These are phyloP conservation scores for Emydoidea blandingii DNA, from an alignment of 2,797 vertebrate genomes.

Conservation along the genomic window DNA sequence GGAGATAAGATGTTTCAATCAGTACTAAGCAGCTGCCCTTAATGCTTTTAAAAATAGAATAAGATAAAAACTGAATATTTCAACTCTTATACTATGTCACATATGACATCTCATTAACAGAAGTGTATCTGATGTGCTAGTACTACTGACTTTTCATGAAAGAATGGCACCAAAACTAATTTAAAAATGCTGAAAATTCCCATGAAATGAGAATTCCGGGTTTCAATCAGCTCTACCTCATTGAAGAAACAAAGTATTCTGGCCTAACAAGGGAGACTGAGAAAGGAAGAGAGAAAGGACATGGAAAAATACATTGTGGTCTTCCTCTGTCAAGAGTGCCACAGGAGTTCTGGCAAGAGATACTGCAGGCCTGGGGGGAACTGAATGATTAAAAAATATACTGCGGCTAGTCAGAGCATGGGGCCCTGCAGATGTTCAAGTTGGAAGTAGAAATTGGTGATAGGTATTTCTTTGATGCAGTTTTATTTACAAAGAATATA, in stretches of 20 bases:
- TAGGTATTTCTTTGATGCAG: background rate
- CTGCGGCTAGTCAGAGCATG: background rate
- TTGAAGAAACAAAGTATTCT: background rate
- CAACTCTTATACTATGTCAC: background rate
- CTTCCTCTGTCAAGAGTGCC: background rate
- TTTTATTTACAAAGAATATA: background rate
- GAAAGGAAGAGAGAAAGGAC: accelerated
- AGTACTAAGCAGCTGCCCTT: background rate
- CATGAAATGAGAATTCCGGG: background rate
- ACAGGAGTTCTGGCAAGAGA: background rate
- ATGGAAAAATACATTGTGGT: background rate
- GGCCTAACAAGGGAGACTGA: background rate
- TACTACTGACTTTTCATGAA: background rate
- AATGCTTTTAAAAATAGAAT: background rate
- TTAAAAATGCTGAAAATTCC: background rate
- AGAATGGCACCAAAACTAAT: background rate
- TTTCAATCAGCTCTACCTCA: background rate
- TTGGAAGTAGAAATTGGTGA: too few relatives aligned
- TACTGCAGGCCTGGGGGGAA: background rate
- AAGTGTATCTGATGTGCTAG: background rate
- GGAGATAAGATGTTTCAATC: background rate
- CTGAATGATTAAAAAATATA: background rate
- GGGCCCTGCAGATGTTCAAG: too few relatives aligned
- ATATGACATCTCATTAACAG: background rate
- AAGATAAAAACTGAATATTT: background rate